A percentile compares a stretch with the other conserved stretches of the same genome.
These are phyloP conservation scores for Lasiurus cinereus DNA, from an alignment of 2,113 vertebrate species.

Conservation along the genomic window DNA sequence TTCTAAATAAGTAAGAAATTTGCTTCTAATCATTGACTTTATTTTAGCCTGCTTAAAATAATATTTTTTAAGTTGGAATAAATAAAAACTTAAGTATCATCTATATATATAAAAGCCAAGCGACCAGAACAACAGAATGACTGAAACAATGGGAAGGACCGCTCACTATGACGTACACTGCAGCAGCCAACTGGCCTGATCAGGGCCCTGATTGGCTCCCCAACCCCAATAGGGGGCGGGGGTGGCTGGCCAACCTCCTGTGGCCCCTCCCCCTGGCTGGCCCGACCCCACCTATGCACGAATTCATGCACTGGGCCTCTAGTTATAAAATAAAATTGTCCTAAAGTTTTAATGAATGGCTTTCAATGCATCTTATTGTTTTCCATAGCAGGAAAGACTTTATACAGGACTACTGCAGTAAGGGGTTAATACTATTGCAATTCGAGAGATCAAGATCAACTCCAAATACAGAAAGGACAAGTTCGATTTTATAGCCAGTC, in stretches of 20 bases:
- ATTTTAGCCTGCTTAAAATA: background rate
- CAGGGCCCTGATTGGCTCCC: too few relatives aligned
- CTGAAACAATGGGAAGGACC: too few relatives aligned
- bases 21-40: background rate
- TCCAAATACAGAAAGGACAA: background rate
- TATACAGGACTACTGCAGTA: background rate
- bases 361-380: background rate
- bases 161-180: too few relatives aligned
- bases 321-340: background rate
- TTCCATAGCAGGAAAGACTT: background rate
- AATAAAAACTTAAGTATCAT: background rate
- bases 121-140: too few relatives aligned
- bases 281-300: too few relatives aligned
- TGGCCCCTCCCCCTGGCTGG: too few relatives aligned
- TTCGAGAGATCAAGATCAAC: background rate
- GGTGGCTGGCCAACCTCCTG: too few relatives aligned
- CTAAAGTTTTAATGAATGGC: background rate
- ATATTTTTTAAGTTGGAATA: background rate
- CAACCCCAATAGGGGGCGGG: too few relatives aligned
- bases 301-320: too few relatives aligned
- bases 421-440: background rate
- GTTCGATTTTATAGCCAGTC: background rate
- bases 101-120: too few relatives aligned
- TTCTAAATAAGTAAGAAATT: slow-evolving; percentile 32
- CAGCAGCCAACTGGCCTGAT: too few relatives aligned